Percentiles rank a stretch among this genome's conserved stretches.
These are phyloP conservation scores for Rhopalosiphum padi DNA, from an alignment of 1,140 invertebrate genomes.

Conservation along the genomic window DNA sequence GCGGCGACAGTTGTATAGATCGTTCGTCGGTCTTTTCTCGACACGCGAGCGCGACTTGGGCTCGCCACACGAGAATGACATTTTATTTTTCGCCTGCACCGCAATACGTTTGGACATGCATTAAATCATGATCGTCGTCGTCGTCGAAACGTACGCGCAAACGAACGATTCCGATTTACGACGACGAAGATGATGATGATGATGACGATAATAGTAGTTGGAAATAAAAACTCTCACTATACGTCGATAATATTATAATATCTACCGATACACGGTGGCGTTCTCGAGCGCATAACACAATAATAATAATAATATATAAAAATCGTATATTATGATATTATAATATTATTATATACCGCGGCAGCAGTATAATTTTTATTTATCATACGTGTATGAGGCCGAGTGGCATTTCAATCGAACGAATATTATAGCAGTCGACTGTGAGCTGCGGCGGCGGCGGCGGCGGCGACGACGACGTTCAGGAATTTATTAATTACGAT, in stretches of 20 bases:
- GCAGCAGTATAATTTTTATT: background rate
- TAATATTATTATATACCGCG: background rate
- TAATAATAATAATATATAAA: background rate
- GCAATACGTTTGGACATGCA: no score
- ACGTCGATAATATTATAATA: background rate
- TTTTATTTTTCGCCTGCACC: background rate
- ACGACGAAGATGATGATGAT: no score
- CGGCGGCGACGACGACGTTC: background rate
- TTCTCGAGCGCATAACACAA: background rate
- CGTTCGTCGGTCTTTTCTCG: background rate
- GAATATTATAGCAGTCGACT: background rate
- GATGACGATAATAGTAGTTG: background rate
- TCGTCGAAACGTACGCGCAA: background rate
- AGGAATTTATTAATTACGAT: constrained; percentile 53
- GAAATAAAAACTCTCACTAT: constrained; percentile 2
- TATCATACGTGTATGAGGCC: constrained; percentile 39
- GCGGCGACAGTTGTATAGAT: background rate
- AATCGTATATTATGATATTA: background rate
- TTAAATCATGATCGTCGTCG: no score
- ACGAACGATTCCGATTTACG: background rate
- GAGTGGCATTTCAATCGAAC: constrained; percentile 42
- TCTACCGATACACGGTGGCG: background rate
- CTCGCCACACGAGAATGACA: background rate
- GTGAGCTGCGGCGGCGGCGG: background rate
- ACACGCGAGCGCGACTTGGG: background rate